A percentile compares a stretch with the other conserved stretches of the same genome.
Conservation (phyloP, 35 echinoderm and acorn worm genomes). For the Eucidaris tribuloides region DNA sequence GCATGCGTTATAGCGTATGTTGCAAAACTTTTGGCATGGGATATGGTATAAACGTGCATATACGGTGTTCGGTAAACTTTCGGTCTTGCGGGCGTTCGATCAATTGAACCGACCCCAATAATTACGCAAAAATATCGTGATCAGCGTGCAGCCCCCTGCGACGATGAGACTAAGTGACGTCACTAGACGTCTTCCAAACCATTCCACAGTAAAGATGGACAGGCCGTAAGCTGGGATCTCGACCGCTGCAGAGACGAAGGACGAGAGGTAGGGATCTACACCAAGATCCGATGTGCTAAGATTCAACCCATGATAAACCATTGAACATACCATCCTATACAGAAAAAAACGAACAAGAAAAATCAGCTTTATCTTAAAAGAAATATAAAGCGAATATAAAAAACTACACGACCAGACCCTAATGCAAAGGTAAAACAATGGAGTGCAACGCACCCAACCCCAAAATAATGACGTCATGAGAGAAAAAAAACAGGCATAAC, state of each 20-base stretch:
- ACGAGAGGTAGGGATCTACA: conserved; percentile 1
- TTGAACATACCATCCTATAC: background rate
- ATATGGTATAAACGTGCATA: too few species aligned
- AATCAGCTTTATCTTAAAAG: background rate
- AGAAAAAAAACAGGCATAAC: background rate
- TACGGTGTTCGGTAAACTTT: too few species aligned
- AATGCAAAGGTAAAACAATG: too few species aligned
- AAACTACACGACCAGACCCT: too few species aligned
- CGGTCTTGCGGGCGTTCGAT: too few species aligned
- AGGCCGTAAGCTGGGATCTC: conserved; percentile 23
- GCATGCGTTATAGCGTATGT: too few species aligned
- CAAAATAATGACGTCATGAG: background rate
- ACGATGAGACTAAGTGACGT: too few species aligned
- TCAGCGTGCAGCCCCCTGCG: too few species aligned
- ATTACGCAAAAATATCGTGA: too few species aligned
- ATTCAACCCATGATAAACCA: conserved; percentile 30
- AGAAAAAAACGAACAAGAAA: background rate
- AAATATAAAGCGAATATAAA: too few species aligned
- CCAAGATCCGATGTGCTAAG: conserved; percentile 35
- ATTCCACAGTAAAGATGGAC: background rate
- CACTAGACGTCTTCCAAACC: conserved; percentile 19
- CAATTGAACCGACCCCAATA: too few species aligned
- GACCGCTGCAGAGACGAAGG: conserved; percentile 26
- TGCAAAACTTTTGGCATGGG: too few species aligned
- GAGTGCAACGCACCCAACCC: background rate